Evolutionary conservation across 2,113 vertebrate species (phyloP).

Genomic region (Polyodon spathula): DNA sequence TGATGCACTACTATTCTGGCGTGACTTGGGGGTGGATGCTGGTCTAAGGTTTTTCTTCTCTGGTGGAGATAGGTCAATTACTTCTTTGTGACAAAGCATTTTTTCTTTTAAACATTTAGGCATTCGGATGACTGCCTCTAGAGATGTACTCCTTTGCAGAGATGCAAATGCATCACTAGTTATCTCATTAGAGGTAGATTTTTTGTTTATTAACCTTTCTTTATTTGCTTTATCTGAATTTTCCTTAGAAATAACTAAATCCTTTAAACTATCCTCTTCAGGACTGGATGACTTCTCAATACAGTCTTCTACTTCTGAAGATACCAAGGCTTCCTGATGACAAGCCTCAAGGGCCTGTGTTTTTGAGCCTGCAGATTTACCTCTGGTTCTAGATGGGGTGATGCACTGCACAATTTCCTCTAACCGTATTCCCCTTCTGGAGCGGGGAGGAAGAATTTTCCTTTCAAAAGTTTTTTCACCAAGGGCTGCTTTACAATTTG

Average conservation of each 20-base stretch:
- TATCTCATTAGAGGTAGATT: constrained; percentile 49
- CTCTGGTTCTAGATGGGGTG: constrained; percentile 42
- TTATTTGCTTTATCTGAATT: constrained; percentile 22
- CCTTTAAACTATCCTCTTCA: constrained; percentile 25
- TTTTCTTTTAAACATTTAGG: not conserved
- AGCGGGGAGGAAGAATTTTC: constrained; percentile 46
- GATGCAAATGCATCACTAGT: constrained; percentile 24
- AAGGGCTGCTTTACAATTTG: constrained; percentile 29
- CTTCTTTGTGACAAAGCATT: no score
- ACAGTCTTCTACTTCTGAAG: constrained; percentile 17
- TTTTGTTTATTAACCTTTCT: constrained; percentile 28
- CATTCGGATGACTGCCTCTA: constrained; percentile 19
- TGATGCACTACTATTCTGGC: constrained; percentile 37
- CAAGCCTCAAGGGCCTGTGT: constrained; percentile 9
- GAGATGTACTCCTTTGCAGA: constrained; percentile 18
- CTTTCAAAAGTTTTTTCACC: constrained; percentile 32
- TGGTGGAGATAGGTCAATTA: not conserved
- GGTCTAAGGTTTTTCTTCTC: constrained; percentile 6
- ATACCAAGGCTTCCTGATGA: not conserved
- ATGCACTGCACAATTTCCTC: constrained; percentile 59
- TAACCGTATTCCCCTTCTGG: constrained; percentile 45
- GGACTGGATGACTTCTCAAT: constrained; percentile 11
- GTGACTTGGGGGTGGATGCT: constrained; percentile 23
- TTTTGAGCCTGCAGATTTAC: constrained; percentile 25
- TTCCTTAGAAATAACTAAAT: constrained; percentile 18